Evolutionary conservation across 2,797 vertebrate species (phyloP).

Genomic region (Tinamus major): DNA sequence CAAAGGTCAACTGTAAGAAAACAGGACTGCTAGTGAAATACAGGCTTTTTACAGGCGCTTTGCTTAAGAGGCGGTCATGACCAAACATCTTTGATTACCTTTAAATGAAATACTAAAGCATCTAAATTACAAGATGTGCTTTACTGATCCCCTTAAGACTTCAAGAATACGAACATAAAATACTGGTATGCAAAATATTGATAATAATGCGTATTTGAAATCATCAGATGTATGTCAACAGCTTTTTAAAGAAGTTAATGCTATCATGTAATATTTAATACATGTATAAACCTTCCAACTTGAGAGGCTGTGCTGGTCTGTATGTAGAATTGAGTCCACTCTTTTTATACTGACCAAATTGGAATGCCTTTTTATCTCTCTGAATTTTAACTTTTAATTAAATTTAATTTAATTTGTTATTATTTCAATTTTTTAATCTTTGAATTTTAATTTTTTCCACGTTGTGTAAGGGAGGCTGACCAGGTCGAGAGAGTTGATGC

Average conservation of each 20-base stretch:
- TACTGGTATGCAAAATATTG: no score
- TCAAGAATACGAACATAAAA: no score
- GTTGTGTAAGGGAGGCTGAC: no score
- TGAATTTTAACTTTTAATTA: no score
- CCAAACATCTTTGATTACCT: background rate
- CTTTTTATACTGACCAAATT: rapidly evolving
- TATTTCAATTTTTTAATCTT: no score
- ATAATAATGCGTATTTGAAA: no score
- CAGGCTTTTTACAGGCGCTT: background rate
- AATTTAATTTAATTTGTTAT: no score
- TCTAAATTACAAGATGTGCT: background rate
- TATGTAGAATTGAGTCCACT: background rate
- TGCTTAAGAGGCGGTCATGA: background rate
- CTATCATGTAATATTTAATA: background rate
- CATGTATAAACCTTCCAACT: background rate
- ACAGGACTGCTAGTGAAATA: background rate
- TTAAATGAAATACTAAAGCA: background rate
- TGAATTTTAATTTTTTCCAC: no score
- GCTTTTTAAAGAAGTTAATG: background rate
- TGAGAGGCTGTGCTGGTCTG: background rate
- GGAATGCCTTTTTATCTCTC: no score
- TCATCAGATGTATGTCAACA: background rate
- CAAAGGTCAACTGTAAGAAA: background rate
- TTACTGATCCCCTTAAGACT: background rate
- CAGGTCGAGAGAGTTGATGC: no score